Base-by-base conservation (phyloP, 2,113 vertebrate genomes). In the Nothocercus julius region DNA sequence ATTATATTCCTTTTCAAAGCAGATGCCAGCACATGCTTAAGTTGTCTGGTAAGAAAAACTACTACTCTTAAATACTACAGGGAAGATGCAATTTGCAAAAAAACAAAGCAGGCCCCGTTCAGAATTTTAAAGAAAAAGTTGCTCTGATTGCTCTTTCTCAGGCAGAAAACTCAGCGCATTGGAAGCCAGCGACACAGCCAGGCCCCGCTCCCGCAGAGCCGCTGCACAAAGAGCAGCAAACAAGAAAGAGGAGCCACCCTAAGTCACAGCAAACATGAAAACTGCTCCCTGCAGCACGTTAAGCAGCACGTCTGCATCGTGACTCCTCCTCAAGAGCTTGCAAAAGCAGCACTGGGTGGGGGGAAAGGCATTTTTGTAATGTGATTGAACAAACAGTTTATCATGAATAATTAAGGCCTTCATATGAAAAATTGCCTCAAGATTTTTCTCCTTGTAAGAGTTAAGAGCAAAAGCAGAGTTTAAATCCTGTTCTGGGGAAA, bases 1-100 rank as follows among this genome's bases (percentile, higher is more conserved):
- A 93, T 85, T 61, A 47, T 27, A 61, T 63, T 83, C 70, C 62
- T 73, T 92, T 72, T 92, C 88, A 79, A 73, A 93, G 74, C 6
- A 7, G 25, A 7, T 51, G 70, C 88, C 74, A 88, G 40, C 49
- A 67, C 38, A 54, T 34, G 59, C 19, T 78, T 49, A 51, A 36
- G 53, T 38, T 82, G 67, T 53, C 73, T 24, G 81, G 58, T n/a
- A 5, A 7, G 49, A 84, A 82, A 51, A 75, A 42, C 68, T 78
- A 42, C 0, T 19, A 66, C 58, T 88, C 70, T 63, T 86, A 84
- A 88, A 68, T 40, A 30, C 66, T 73, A 2, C 0, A 40, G 78
- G 19, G 36, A 78, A 87, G 91, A 73, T 30, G 74, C 8, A 58
- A 45, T 66, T 82, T 79, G 44, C 12, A 34, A 47, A 86, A 86